Evolutionary conservation across 2,888 invertebrate genomes (phyloP).

Genomic region (Venusia cambrica): DNA sequence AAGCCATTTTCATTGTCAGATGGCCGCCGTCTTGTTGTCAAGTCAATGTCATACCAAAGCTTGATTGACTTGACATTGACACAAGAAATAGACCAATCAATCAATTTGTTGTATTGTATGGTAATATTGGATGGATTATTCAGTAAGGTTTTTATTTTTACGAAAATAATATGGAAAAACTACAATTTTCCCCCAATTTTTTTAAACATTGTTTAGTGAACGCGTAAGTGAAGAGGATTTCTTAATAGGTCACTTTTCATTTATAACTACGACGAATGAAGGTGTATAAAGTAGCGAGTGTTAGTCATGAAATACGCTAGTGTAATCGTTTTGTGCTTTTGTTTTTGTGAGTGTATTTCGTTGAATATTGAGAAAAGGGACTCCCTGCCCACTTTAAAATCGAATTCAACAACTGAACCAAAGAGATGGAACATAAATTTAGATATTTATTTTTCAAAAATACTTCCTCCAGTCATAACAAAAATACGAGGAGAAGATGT

Average conservation of each 20-base stretch:
- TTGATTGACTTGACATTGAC: too few species aligned
- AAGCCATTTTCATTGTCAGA: too few species aligned
- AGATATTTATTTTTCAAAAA: conserved; percentile 68
- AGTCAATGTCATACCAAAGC: too few species aligned
- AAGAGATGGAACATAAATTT: conserved; percentile 72
- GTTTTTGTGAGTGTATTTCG: conserved; percentile 52
- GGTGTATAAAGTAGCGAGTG: conserved; percentile 69
- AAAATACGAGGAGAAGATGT: conserved; percentile 53
- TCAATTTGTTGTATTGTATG: too few species aligned
- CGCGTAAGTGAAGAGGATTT: too few species aligned
- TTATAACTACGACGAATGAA: conserved; percentile 1
- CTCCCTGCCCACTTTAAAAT: conserved; percentile 46
- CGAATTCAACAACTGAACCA: conserved; percentile 58
- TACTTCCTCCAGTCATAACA: conserved; percentile 51
- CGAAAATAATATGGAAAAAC: too few species aligned
- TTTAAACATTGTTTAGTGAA: too few species aligned
- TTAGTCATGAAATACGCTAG: conserved; percentile 68
- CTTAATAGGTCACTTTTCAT: conserved; percentile 11
- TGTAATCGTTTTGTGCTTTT: conserved; percentile 63
- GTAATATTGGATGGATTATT: too few species aligned
- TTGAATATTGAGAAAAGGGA: conserved; percentile 50
- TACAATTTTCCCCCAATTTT: too few species aligned
- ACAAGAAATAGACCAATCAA: too few species aligned
- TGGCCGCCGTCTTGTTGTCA: too few species aligned
- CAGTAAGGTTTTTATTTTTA: too few species aligned